phyloP scores from a whole-genome alignment of 1,140 invertebrate genomes.

The Drosophila arawakana region DNA sequence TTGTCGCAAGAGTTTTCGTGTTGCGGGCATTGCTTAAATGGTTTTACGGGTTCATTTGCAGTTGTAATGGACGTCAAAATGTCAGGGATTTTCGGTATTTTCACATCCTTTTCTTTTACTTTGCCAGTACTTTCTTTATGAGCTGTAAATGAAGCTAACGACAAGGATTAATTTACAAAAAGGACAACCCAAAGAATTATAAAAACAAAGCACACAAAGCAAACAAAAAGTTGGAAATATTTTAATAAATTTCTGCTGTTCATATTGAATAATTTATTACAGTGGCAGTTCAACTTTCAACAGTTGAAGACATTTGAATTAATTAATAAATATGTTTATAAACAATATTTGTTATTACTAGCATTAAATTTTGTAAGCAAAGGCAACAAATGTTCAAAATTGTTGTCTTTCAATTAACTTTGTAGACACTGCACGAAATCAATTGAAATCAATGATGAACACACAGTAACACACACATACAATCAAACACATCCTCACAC shows the following conservation, averaged over 20 bases:
- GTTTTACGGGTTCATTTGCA: slow-evolving; percentile 80
- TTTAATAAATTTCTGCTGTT: slow-evolving; percentile 21
- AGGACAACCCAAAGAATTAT: no score
- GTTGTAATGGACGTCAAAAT: slow-evolving; percentile 80
- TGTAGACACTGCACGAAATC: slow-evolving; percentile 58
- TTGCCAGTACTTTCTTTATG: slow-evolving; percentile 51
- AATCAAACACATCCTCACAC: slow-evolving; percentile 3
- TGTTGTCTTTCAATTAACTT: slow-evolving; percentile 72
- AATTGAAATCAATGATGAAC: slow-evolving; percentile 69
- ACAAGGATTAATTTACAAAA: slow-evolving; percentile 58
- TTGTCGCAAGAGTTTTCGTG: slow-evolving; percentile 67
- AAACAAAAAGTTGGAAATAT: slow-evolving; percentile 40
- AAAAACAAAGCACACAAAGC: neutral
- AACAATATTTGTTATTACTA: slow-evolving; percentile 9
- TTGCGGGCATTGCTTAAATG: slow-evolving; percentile 76
- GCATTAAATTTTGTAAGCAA: neutral
- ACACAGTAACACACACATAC: slow-evolving; percentile 8
- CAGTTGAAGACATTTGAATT: neutral
- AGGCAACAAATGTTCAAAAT: slow-evolving; percentile 17
- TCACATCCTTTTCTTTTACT: slow-evolving; percentile 36
- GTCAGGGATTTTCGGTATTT: slow-evolving; percentile 54
- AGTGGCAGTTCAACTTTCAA: neutral
- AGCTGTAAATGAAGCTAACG: slow-evolving; percentile 66
- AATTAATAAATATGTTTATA: slow-evolving; percentile 18
- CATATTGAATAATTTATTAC: slow-evolving; percentile 15